Evolutionary conservation across 2,888 invertebrate genomes (phyloP).

Genomic region (Noctua janthina): DNA sequence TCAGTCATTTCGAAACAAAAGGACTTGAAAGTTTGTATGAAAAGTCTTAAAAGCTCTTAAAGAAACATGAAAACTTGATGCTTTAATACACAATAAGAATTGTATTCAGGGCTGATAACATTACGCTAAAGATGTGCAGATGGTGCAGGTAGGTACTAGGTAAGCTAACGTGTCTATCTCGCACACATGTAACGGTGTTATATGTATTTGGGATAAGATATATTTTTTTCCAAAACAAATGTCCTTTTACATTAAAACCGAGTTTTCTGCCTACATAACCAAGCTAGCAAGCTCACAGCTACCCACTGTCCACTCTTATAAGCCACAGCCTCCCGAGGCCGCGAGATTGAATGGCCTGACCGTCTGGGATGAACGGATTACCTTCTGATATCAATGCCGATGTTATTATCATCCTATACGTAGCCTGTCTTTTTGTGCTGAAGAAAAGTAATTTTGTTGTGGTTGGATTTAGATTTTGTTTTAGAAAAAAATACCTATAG

Average conservation of each 20-base stretch:
- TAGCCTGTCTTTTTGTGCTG: neutral
- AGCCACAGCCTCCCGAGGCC: slow-evolving; percentile 53
- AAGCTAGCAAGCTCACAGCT: slow-evolving; percentile 29
- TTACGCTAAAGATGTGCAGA: neutral
- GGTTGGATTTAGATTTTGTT: neutral
- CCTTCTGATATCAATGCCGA: slow-evolving; percentile 30
- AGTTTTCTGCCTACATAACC: slow-evolving; percentile 13
- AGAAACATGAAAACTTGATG: neutral
- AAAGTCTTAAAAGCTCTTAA: neutral
- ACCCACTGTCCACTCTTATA: slow-evolving; percentile 41
- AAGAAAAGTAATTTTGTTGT: slow-evolving; percentile 27
- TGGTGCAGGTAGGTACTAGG: no score
- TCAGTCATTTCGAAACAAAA: no score
- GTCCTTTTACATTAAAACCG: neutral
- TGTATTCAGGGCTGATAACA: neutral
- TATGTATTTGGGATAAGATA: neutral
- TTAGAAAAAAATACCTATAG: no score
- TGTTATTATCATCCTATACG: slow-evolving; percentile 35
- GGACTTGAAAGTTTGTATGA: no score
- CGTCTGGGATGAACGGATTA: slow-evolving; percentile 52
- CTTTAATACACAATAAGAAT: no score
- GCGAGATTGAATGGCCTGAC: slow-evolving; percentile 48
- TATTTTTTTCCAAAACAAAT: neutral
- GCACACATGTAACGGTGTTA: neutral
- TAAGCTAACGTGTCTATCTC: neutral